Evolutionary conservation across 2,113 vertebrate genomes (phyloP), one percentile per base, ranked within the genome.

Genomic region (Corythaeola cristata): DNA sequence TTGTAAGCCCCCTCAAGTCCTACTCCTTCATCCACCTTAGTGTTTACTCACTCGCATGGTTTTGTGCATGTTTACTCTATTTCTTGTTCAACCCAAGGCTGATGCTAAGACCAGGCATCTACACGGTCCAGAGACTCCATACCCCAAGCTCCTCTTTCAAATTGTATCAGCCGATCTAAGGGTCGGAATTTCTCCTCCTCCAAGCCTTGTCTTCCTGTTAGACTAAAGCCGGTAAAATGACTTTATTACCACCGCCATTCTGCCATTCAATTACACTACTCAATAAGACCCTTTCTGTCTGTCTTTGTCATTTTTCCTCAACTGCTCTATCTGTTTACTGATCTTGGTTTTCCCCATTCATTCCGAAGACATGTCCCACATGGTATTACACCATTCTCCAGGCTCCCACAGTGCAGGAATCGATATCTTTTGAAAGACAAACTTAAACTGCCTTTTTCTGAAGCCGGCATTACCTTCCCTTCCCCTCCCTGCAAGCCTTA

Each of bases 61-160:
- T n/a, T n/a, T 39, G 35, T 32, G 28, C 30, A 12, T 3, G 3
- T 37, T 68, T 20, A 9, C 17, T 47, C 1, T 5, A 44, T 8
- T 24, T 50, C 32, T 17, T 30, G 7, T 22, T 60, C 37, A 45
- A 27, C 26, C 72, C 52, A 63, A 27, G 30, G 41, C 41, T 72
- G 56, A 55, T 14, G 39, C 21, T 49, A 39, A 28, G 11, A 35
- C 41, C 24, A 37, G 12, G 19, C 5, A 2, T 7, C 44, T 62
- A 17, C 35, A 11, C 0, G 0, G 59, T 28, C 24, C 58, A 47
- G 49, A 89, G 18, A 22, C 67, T 41, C 39, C 45, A 15, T 16
- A 44, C 21, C 22, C 22, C 14, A 56, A 2, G 16, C 3, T 21
- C 44, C 55, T 24, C 41, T 49, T 83, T 33, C 68, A 79, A 75